Percentiles rank a stretch among this genome's conserved stretches.
Evolutionary conservation across 2,113 vertebrate species (phyloP).

Genomic region (Oncorhynchus tshawytscha): DNA sequence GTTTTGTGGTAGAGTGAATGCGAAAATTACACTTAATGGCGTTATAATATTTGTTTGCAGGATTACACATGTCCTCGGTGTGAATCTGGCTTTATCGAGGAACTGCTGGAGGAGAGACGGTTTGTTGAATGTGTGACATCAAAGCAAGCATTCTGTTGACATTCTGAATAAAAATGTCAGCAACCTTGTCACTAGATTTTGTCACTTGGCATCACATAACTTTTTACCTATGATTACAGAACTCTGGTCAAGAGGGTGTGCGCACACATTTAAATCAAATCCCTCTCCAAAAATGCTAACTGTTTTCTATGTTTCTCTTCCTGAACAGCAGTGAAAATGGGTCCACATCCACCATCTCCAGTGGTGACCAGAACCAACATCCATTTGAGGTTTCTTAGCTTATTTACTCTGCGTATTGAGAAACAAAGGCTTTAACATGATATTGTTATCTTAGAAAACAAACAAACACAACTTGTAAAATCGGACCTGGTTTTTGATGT

Average conservation of each 20-base stretch:
- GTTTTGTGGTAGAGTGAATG: neutral
- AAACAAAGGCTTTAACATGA: neutral
- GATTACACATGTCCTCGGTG: conserved; percentile 94
- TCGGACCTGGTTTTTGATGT: neutral
- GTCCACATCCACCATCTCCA: conserved; percentile 77
- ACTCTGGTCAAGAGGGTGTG: too few species aligned
- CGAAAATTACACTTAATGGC: neutral
- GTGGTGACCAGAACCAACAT: conserved; percentile 82
- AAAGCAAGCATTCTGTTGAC: neutral
- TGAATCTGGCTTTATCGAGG: conserved; percentile 94
- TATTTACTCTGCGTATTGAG: neutral
- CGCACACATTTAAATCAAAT: neutral
- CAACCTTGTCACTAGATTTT: neutral
- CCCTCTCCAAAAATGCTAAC: conserved; percentile 16
- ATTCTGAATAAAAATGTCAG: neutral
- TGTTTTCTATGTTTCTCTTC: conserved; percentile 30
- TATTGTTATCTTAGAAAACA: neutral
- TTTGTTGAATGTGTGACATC: conserved; percentile 49
- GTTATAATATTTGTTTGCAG: conserved; percentile 56
- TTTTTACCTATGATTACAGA: neutral
- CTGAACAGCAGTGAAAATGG: conserved; percentile 82
- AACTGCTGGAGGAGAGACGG: conserved; percentile 91
- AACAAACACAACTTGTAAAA: neutral
- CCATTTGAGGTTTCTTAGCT: conserved; percentile 81
- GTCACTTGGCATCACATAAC: too few species aligned